Percentiles rank a stretch among this genome's conserved stretches.
phyloP scores from a whole-genome alignment of 2,888 invertebrate genomes.

The Dione juno region DNA sequence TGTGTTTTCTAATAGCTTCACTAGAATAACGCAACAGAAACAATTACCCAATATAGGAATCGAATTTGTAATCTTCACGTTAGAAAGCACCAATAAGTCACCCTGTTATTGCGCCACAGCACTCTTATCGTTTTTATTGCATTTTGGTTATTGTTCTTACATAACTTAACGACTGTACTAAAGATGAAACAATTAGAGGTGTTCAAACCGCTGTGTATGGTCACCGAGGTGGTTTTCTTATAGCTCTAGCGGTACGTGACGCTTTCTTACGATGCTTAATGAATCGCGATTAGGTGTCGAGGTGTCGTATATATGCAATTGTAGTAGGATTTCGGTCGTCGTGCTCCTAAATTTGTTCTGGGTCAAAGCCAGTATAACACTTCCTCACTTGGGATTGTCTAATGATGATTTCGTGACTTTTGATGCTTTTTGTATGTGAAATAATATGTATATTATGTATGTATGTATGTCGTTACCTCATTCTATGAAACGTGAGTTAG shows the following conservation, averaged over 20 bases:
- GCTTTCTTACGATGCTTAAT: constrained; percentile 36
- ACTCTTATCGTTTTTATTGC: neutral
- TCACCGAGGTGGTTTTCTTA: constrained; percentile 15
- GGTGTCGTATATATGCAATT: constrained; percentile 21
- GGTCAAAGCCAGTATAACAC: constrained; percentile 40
- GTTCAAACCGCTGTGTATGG: constrained; percentile 15
- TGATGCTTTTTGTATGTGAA: constrained; percentile 3
- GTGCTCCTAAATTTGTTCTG: constrained; percentile 36
- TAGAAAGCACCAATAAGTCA: neutral
- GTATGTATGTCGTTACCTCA: neutral
- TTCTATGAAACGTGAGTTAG: neutral
- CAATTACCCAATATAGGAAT: neutral
- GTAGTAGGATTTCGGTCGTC: constrained; percentile 26
- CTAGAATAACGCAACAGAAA: neutral
- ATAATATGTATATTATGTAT: constrained; percentile 4
- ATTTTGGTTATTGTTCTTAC: constrained; percentile 5
- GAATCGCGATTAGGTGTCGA: constrained; percentile 33
- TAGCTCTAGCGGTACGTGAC: constrained; percentile 10
- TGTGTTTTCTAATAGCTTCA: neutral
- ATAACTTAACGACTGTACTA: constrained; percentile 14
- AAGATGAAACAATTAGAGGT: constrained; percentile 21
- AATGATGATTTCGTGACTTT: constrained; percentile 19
- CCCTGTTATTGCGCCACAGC: neutral
- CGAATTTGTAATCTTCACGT: neutral
- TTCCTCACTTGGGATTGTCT: constrained; percentile 4